Evolutionary conservation across 2,888 invertebrate genomes (phyloP), one percentile per base, ranked within the genome.

Genomic region (Polyommatus iphigenia): DNA sequence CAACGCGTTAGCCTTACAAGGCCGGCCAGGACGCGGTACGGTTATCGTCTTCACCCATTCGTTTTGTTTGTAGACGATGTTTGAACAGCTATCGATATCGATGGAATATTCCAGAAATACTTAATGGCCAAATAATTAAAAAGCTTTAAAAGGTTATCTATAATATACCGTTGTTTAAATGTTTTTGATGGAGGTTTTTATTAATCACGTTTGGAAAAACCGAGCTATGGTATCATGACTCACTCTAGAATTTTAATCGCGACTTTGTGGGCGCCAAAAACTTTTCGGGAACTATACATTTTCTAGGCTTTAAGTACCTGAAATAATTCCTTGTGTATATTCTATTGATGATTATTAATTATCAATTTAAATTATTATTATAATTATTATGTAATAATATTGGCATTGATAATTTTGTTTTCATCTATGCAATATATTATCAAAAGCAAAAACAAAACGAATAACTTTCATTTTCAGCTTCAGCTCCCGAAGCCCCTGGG

Each of bases 1-100:
- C 79, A 54, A 73, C 72, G 59, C 54, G 77, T 54, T 87, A 79
- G 83, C 85, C 87, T 86, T 84, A 85, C 88, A 89, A 89, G 89
- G 89, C 86, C 89, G 87, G 79, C 54, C 82, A 80, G 83, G 83
- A 83, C 87, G 86, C 85, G 86, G 81, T 54, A 75, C 75, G 75
- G 75, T 54, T 54, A 54, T 29, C 46, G 50, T 75, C 75, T 75
- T 75, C 75, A 54, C 24, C 73, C 50, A 75, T 75, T 75, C 29
- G 54, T 75, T 75, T 75, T 75, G 50, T 75, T 75, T 54, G 75
- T 54, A 24, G 50, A 75, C 15, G 46, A 73, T 54, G 75, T 75
- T 75, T 75, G 75, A 54, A 18, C 41, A 72, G 46, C 10, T 50
- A 75, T 75, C 18, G 75, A 75, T 75, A 73, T 24, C 24, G 54